Conservation (phyloP, 2,113 vertebrate genomes). For the Echinops telfairi region DNA sequence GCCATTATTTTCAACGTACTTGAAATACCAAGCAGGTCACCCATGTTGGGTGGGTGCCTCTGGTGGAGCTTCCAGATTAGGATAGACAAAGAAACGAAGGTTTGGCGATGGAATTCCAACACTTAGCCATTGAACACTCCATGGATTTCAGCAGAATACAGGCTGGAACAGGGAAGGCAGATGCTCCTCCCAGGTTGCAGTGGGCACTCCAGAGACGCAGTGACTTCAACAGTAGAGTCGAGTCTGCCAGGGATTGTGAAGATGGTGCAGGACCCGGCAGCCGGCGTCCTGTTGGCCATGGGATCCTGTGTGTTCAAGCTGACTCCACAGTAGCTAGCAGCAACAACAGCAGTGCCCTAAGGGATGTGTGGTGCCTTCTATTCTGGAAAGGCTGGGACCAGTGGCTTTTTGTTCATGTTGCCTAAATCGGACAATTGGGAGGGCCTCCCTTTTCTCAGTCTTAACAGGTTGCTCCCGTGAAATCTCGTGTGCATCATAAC, state of each 20-base stretch:
- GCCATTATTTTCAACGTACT: background rate
- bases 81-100: background rate
- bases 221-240: background rate
- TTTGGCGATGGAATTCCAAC: background rate
- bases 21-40: background rate
- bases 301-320: background rate
- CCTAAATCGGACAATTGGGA: background rate
- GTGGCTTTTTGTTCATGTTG: background rate
- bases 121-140: background rate
- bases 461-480: background rate
- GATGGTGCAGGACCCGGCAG: background rate
- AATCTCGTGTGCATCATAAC: background rate
- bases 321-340: background rate
- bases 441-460: background rate
- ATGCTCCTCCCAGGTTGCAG: background rate
- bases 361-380: background rate
- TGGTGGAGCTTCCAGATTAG: background rate
- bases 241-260: background rate
- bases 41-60: background rate
- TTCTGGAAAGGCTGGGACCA: background rate
- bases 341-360: background rate
- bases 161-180: background rate
- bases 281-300: background rate
- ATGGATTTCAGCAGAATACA: background rate
- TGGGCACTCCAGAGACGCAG: background rate